Evolutionary conservation across 2,113 vertebrate genomes (phyloP).

Genomic region (Grammomys dolichurus): DNA sequence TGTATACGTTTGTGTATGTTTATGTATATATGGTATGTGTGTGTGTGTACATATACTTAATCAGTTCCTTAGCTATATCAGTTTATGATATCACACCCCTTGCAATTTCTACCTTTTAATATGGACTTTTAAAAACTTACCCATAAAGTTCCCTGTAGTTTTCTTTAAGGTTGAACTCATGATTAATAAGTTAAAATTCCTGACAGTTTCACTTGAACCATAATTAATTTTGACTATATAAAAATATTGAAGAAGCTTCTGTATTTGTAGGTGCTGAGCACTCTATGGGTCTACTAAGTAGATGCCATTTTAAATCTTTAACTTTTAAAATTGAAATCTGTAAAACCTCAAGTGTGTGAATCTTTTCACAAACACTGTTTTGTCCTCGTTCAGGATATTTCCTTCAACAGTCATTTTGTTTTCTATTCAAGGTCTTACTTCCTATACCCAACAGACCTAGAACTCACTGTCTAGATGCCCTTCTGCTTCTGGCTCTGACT

Average conservation of each 20-base stretch:
- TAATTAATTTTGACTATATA: background rate
- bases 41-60: background rate
- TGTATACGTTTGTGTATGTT: background rate
- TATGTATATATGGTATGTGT: background rate
- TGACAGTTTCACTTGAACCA: background rate
- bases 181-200: conserved; percentile 10
- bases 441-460: background rate
- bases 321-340: conserved; percentile 39
- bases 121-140: background rate
- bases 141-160: background rate
- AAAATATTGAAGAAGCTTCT: background rate
- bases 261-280: background rate
- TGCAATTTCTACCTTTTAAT: conserved; percentile 22
- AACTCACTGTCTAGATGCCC: background rate
- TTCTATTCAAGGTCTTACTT: background rate
- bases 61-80: background rate
- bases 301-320: background rate
- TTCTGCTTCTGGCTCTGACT: background rate
- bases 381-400: background rate
- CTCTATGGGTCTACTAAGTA: background rate
- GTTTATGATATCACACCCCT: background rate
- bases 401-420: conserved; percentile 1
- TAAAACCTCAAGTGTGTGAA: background rate
- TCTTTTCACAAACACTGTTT: background rate
- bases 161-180: conserved; percentile 16